Evolutionary conservation across 1,140 invertebrate species (phyloP), one percentile per base, ranked within the genome.

Genomic region (Zaprionus capensis): DNA sequence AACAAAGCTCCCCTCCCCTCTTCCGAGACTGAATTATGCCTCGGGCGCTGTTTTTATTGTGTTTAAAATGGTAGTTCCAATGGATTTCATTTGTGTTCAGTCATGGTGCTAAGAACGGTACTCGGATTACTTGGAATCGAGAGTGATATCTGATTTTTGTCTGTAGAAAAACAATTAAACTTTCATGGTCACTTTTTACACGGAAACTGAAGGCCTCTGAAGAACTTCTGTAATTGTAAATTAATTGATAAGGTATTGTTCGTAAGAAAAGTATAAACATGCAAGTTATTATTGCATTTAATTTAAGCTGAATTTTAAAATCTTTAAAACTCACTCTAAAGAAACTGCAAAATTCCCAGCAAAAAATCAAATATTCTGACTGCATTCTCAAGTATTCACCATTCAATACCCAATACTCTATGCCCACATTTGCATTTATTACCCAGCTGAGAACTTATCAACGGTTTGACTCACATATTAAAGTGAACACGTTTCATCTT

Each of bases 1-100:
- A 77, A 86, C 83, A 86, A 80, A 75, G 73, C 66, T 41, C 44
- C 15, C 28, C n/a, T 7, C 5, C n/a, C n/a, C n/a, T n/a, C 6
- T n/a, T 7, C n/a, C 6, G 2, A 51, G 20, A 56, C 44, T 65
- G 20, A 55, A 65, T 78, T 66, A 67, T 80, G 76, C 78, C 15
- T 36, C n/a, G 12, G 38, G 65, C 53, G 28, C 36, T 55, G 49
- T 74, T 72, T 56, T 68, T 68, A 56, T 61, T 24, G 56, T n/a
- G 28, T 38, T 49, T 59, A 11, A 57, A 49, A 51, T 66, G 31
- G 28, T 28, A 41, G 11, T 55, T 20, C 9, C 15, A 15, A 14
- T n/a, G 20, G 38, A 26, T 22, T 65, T 49, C 7, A 9, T 46
- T 56, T 38, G 22, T 46, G 26, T 51, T 31, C 24, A 41, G 55